Evolutionary conservation across 2,888 invertebrate genomes (phyloP).

Genomic region (Palloptera scutellata): DNA sequence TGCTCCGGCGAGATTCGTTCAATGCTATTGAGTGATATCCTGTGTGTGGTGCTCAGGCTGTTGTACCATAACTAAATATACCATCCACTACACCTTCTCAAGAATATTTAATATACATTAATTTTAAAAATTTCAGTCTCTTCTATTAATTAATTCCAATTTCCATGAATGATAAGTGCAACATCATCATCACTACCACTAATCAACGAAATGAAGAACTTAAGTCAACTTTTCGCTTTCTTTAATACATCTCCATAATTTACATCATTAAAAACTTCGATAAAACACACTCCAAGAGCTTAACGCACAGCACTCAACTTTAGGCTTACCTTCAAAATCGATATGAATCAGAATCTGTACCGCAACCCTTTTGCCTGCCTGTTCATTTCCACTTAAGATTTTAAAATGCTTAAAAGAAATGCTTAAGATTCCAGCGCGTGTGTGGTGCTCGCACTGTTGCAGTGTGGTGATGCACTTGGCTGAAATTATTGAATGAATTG

Average conservation of each 20-base stretch:
- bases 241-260: constrained; percentile 9
- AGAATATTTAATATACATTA: too few species aligned
- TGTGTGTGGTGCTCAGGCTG: too few species aligned
- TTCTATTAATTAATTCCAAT: neutral
- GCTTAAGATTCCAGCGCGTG: constrained; percentile 28
- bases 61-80: too few species aligned
- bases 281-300: constrained; percentile 26
- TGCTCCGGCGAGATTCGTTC: too few species aligned
- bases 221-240: constrained; percentile 1
- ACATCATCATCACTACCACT: constrained; percentile 4
- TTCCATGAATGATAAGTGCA: constrained; percentile 1
- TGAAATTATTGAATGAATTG: neutral
- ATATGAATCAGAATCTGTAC: neutral
- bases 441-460: constrained; percentile 22
- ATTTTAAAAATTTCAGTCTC: neutral
- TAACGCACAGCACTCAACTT: constrained; percentile 5
- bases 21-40: too few species aligned
- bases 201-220: neutral
- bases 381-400: constrained; percentile 13
- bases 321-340: too few species aligned
- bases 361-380: constrained; percentile 17
- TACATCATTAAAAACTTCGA: constrained; percentile 20
- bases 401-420: constrained; percentile 12
- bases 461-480: neutral
- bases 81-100: too few species aligned